These are phyloP conservation scores for Lota lota DNA, from an alignment of 2,113 vertebrate species.

Conservation along the genomic window DNA sequence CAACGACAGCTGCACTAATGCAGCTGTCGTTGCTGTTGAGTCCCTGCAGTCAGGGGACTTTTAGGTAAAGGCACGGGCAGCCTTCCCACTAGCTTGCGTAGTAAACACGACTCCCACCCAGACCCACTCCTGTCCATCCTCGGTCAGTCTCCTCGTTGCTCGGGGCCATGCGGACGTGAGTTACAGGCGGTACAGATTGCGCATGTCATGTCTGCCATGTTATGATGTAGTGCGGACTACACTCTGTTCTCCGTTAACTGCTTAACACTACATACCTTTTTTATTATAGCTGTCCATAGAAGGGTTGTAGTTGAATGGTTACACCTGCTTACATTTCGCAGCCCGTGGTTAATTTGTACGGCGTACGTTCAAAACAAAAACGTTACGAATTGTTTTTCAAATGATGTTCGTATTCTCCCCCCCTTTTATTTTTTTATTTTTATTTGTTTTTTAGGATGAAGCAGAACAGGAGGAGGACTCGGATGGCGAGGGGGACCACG, in stretches of 20 bases:
- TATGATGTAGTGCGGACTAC: too few species aligned
- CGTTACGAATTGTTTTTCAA: neutral
- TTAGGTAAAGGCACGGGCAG: conserved; percentile 28
- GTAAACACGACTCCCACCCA: neutral
- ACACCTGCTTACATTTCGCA: too few species aligned
- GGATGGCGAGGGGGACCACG: conserved; percentile 80
- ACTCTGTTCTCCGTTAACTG: too few species aligned
- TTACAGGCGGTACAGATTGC: neutral
- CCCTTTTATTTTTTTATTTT: neutral
- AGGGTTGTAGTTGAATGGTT: too few species aligned
- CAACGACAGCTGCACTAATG: conserved; percentile 24
- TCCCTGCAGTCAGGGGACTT: conserved; percentile 3
- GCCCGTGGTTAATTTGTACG: too few species aligned
- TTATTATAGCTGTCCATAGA: too few species aligned
- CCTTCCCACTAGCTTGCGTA: neutral
- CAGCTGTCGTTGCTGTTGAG: conserved; percentile 54
- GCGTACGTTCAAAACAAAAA: neutral
- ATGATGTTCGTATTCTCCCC: neutral
- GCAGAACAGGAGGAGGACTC: conserved; percentile 79
- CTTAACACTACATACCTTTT: too few species aligned
- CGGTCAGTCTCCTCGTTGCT: neutral
- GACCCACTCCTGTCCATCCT: neutral
- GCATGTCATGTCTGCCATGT: too few species aligned
- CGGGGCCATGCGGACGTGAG: conserved; percentile 1
- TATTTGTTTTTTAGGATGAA: conserved; percentile 75